phyloP scores from a whole-genome alignment of 2,113 vertebrate species.

The Macheiramphus alcinus region DNA sequence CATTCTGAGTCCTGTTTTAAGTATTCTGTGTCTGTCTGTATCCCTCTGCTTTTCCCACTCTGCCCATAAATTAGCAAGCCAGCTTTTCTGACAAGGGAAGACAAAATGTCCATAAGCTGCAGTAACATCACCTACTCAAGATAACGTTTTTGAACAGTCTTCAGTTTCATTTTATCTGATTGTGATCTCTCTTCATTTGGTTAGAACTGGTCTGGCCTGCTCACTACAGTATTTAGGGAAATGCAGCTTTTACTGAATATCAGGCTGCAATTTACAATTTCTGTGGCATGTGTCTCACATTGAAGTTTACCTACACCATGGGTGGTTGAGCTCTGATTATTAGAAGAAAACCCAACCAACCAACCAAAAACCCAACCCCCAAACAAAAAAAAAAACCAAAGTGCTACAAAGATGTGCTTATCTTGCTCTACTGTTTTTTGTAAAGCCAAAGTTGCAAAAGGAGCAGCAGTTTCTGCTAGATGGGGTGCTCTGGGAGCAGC shows the following conservation, averaged over 20 bases:
- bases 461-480: background rate
- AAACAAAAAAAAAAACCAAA: background rate
- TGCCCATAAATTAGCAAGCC: constrained; percentile 71
- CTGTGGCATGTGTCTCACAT: background rate
- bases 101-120: constrained; percentile 51
- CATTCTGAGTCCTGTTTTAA: constrained; percentile 67
- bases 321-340: background rate
- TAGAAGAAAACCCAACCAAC: background rate
- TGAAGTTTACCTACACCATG: background rate
- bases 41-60: constrained; percentile 66
- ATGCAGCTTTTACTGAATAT: background rate
- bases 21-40: constrained; percentile 67
- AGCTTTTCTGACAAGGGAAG: constrained; percentile 56
- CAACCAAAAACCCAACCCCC: background rate
- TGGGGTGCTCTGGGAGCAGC: background rate
- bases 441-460: background rate
- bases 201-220: background rate
- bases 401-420: background rate
- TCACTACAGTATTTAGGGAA: background rate
- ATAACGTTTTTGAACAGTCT: background rate
- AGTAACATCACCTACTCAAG: constrained; percentile 32
- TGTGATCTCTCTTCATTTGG: background rate
- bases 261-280: background rate
- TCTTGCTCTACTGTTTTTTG: background rate
- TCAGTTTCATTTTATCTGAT: background rate